phyloP scores from a whole-genome alignment of 2,113 vertebrate genomes.

The Ceyx cyanopectus region DNA sequence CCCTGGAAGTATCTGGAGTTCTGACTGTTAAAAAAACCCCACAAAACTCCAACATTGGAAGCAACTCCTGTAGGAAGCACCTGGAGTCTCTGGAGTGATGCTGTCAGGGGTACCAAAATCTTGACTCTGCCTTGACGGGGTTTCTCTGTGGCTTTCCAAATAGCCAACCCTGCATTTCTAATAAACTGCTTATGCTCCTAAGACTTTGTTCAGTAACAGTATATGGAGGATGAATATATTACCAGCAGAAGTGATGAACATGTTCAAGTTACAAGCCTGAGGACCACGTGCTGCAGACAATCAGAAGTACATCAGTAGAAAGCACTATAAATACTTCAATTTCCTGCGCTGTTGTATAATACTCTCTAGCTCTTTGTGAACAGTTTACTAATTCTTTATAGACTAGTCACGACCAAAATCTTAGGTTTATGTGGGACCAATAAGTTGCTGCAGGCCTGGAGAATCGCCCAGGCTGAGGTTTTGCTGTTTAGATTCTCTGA shows the following conservation, averaged over 20 bases:
- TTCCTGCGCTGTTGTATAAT: not conserved
- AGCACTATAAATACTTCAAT: not conserved
- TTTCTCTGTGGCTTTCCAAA: not conserved
- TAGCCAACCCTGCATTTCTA: not conserved
- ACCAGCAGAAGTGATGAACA: not conserved
- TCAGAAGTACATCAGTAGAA: not conserved
- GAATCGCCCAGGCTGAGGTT: not conserved
- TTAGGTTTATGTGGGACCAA: not conserved
- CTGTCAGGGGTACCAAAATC: not conserved
- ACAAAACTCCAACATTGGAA: not conserved
- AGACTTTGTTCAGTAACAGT: not conserved
- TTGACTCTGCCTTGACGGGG: not conserved
- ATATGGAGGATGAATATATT: not conserved
- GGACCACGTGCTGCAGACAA: not conserved
- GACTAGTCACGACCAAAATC: not conserved
- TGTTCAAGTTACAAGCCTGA: not conserved
- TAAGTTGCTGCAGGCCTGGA: not conserved
- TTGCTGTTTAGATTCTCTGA: not conserved
- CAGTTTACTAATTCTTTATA: constrained; percentile 1
- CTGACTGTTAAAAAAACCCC: not conserved
- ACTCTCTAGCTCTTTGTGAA: not conserved
- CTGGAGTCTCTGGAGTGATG: not conserved
- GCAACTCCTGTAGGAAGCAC: not conserved
- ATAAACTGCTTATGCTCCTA: not conserved
- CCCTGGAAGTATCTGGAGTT: not conserved